These are phyloP conservation scores for Rhinolophus ferrumequinum DNA, from an alignment of 2,113 vertebrate genomes.

Conservation along the genomic window DNA sequence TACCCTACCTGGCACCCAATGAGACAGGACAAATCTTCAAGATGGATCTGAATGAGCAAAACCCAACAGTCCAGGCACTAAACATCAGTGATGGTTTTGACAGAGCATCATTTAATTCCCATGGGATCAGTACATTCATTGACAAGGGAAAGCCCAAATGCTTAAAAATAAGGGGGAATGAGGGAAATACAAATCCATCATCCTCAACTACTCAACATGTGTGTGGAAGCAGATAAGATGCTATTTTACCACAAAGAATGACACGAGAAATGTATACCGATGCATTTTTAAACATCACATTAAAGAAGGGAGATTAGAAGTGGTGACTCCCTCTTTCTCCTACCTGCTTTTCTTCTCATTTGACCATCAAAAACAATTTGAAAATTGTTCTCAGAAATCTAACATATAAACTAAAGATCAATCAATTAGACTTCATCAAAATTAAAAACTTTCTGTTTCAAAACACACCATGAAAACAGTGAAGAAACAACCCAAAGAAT, in stretches of 20 bases:
- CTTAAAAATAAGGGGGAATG: not conserved
- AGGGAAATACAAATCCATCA: not conserved
- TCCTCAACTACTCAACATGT: not conserved
- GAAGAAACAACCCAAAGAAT: not conserved
- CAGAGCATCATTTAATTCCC: conserved; percentile 91
- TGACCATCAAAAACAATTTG: not conserved
- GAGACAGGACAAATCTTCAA: conserved; percentile 89
- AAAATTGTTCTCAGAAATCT: not conserved
- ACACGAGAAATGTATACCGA: not conserved
- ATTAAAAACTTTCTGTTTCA: conserved; percentile 7
- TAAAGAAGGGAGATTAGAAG: not conserved
- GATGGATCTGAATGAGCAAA: conserved; percentile 88
- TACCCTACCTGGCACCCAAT: conserved; percentile 84
- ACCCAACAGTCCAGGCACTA: conserved; percentile 85
- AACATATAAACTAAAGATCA: not conserved
- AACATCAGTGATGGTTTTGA: conserved; percentile 92
- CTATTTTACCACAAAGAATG: not conserved
- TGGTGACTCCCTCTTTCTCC: not conserved
- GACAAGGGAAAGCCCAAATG: conserved; percentile 87
- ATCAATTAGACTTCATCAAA: not conserved
- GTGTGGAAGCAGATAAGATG: not conserved
- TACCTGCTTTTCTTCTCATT: not conserved
- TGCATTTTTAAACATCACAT: not conserved
- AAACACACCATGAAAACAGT: not conserved
- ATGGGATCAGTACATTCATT: conserved; percentile 92